Base-by-base conservation (phyloP, 2,888 invertebrate species). In the Lithosia quadra region DNA sequence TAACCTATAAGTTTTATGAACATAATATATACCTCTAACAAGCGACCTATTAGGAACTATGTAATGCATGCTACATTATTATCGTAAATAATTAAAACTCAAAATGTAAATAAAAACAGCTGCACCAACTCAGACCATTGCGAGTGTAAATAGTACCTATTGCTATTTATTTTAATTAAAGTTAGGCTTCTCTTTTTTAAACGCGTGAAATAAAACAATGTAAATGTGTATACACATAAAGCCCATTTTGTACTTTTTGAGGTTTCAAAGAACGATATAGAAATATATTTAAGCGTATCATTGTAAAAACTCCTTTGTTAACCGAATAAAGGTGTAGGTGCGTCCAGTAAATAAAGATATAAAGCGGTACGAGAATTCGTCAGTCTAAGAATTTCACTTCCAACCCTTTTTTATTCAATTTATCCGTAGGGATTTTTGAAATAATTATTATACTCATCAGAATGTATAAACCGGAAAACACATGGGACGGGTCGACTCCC, bases 401-500 rank as follows among this genome's bases (percentile, higher is more conserved):
- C 65, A 80, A 78, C 75, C 78, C 80, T 76, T 84, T 80, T 80
- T 77, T 76, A 78, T 76, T 77, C 72, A 76, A 82, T 82, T 78
- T 74, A 72, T 71, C 72, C 77, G 66, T 69, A 71, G 77, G 75
- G 76, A 72, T 73, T 75, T 77, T 75, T 72, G 75, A 82, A 80
- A 85, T 86, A 87, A 88, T 87, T 86, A 88, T 87, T 86, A 85
- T 84, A 82, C 83, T 85, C 86, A 86, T 88, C 84, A 85, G 77
- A 78, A 80, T 77, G 82, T 79, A 84, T 82, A 85, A 86, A 82
- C 82, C 84, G 84, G 85, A 86, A 88, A 89, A 89, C 88, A 90
- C 86, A 89, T 87, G 87, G 88, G 88, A 87, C 82, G 89, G 88
- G 88, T 86, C 83, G 87, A 82, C 79, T 85, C 87, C 86, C 85